Conservation (phyloP, 2,113 vertebrate species). For the Ceyx melanurus region DNA sequence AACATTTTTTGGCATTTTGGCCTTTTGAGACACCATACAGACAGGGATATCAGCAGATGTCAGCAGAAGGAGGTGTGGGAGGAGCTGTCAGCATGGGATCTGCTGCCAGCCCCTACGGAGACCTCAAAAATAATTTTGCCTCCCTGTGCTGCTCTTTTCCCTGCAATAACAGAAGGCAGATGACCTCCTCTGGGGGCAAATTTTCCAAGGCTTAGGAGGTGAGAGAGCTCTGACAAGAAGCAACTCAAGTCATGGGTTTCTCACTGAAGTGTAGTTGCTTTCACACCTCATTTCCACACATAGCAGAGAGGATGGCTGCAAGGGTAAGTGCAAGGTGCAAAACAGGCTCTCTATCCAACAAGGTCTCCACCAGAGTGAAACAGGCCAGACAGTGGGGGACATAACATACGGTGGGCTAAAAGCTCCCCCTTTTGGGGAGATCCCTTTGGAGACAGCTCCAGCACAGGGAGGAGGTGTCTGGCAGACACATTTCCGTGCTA, state of each 20-base stretch:
- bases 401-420: slow-evolving; percentile 19
- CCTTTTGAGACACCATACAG: slow-evolving; percentile 6
- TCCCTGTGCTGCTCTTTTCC: background rate
- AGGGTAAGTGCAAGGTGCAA: background rate
- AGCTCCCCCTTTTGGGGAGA: slow-evolving; percentile 65
- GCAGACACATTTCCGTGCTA: background rate
- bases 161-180: background rate
- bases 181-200: background rate
- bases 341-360: background rate
- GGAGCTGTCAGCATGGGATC: background rate
- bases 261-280: background rate
- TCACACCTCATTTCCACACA: background rate
- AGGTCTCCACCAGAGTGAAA: background rate
- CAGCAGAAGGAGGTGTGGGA: background rate
- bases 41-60: slow-evolving; percentile 14
- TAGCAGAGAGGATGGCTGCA: background rate
- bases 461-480: background rate
- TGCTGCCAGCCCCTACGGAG: background rate
- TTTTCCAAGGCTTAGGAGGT: background rate
- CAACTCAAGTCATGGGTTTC: background rate
- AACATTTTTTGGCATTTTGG: background rate
- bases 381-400: background rate
- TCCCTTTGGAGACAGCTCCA: slow-evolving; percentile 38
- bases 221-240: background rate
- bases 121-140: background rate